These are phyloP conservation scores for Cirrhinus molitorella DNA, from an alignment of 2,797 vertebrate genomes.

Conservation along the genomic window DNA sequence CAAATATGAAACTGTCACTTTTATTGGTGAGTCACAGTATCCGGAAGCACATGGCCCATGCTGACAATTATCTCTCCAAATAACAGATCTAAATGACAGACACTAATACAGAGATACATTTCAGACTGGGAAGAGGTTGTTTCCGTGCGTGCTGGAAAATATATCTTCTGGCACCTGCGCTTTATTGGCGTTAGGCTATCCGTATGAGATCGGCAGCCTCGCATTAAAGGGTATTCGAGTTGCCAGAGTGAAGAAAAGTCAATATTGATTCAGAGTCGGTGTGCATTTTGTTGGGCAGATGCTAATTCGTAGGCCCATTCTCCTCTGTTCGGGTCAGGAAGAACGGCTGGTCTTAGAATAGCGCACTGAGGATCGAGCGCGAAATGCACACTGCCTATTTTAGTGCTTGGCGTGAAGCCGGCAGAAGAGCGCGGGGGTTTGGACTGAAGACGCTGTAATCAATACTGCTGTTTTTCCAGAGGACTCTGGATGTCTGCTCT, in stretches of 20 bases:
- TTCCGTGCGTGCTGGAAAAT: slow-evolving; percentile 21
- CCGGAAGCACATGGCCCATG: slow-evolving; percentile 65
- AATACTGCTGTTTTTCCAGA: slow-evolving; percentile 46
- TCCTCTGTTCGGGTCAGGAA: slow-evolving; percentile 46
- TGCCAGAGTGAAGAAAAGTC: slow-evolving; percentile 52
- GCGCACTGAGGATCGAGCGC: slow-evolving; percentile 43
- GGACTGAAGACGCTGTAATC: slow-evolving; percentile 49
- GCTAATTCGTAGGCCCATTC: slow-evolving; percentile 51
- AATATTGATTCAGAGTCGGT: slow-evolving; percentile 57
- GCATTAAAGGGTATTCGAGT: slow-evolving; percentile 62
- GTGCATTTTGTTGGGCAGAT: slow-evolving; percentile 53
- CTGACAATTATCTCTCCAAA: slow-evolving; percentile 63
- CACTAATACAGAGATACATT: slow-evolving; percentile 51
- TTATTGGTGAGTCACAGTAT: slow-evolving; percentile 59
- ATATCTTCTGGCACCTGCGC: slow-evolving; percentile 29
- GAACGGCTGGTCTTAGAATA: slow-evolving; percentile 60
- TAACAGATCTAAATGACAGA: slow-evolving; percentile 64
- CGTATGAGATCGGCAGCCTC: slow-evolving; percentile 50
- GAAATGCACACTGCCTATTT: slow-evolving; percentile 61
- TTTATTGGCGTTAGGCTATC: slow-evolving; percentile 54
- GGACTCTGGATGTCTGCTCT: slow-evolving; percentile 22
- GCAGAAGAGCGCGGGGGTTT: slow-evolving; percentile 49
- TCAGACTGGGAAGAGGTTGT: slow-evolving; percentile 18
- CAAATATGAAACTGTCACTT: slow-evolving; percentile 62
- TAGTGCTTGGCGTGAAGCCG: slow-evolving; percentile 56